Conservation (phyloP, 1,140 invertebrate genomes). For the Cydia splendana region DNA sequence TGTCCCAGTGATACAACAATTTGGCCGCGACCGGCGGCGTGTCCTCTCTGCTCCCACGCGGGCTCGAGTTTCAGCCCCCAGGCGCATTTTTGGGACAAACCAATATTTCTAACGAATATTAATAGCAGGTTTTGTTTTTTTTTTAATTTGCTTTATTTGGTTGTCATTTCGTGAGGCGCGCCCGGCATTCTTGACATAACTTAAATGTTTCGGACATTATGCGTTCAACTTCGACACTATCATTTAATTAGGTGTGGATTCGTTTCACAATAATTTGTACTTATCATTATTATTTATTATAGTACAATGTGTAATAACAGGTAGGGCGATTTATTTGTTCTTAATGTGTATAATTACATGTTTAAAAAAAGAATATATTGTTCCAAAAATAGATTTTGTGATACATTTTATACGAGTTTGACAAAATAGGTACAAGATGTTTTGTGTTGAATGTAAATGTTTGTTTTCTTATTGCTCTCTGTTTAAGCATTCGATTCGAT, state of each 20-base stretch:
- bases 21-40: slow-evolving; percentile 45
- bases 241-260: slow-evolving; percentile 2
- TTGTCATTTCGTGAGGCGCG: slow-evolving; percentile 44
- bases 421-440: slow-evolving; percentile 5
- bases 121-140: slow-evolving; percentile 72
- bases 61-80: slow-evolving; percentile 69
- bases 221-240: slow-evolving; percentile 18
- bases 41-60: slow-evolving; percentile 70
- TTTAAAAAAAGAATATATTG: background rate
- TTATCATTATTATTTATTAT: background rate
- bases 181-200: slow-evolving; percentile 49
- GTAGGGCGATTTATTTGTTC: too few species aligned
- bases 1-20: slow-evolving; percentile 51
- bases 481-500: slow-evolving; percentile 66
- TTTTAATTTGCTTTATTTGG: slow-evolving; percentile 58
- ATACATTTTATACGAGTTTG: background rate
- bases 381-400: background rate
- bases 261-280: background rate
- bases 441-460: background rate
- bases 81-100: slow-evolving; percentile 76
- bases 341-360: too few species aligned
- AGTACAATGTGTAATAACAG: background rate
- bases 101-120: slow-evolving; percentile 78
- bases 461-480: slow-evolving; percentile 54
- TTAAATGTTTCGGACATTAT: slow-evolving; percentile 37